These are phyloP conservation scores for Palaemon carinicauda DNA, from an alignment of 1,140 invertebrate species.

Conservation along the genomic window DNA sequence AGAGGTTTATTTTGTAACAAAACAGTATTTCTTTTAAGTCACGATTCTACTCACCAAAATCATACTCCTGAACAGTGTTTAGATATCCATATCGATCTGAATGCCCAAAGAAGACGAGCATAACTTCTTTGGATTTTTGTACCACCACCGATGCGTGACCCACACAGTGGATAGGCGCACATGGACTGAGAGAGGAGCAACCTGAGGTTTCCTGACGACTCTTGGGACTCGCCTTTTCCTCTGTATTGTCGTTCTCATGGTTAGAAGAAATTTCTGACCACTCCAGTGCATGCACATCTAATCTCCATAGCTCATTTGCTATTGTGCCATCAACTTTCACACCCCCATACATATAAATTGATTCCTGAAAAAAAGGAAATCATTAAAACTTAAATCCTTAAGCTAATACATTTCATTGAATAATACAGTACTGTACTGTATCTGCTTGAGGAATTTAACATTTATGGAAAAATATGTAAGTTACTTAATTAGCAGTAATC, in stretches of 20 bases:
- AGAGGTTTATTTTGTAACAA: no score
- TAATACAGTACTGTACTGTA: no score
- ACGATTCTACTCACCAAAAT: slow-evolving; percentile 73
- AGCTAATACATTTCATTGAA: no score
- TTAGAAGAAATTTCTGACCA: slow-evolving; percentile 5
- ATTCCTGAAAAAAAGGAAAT: not conserved
- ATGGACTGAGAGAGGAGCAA: slow-evolving; percentile 20
- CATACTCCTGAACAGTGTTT: slow-evolving; percentile 91
- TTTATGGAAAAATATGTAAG: no score
- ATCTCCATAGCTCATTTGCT: slow-evolving; percentile 20
- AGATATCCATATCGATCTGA: slow-evolving; percentile 92
- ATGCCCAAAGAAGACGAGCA: slow-evolving; percentile 96
- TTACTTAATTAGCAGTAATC: no score
- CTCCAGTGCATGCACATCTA: not conserved
- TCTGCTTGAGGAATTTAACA: no score
- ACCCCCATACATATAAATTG: slow-evolving; percentile 32
- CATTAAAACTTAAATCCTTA: not conserved
- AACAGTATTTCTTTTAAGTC: no score
- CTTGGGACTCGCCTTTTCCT: slow-evolving; percentile 2
- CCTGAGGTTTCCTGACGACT: not conserved
- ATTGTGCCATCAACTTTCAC: slow-evolving; percentile 19
- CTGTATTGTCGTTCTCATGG: not conserved
- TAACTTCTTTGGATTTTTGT: slow-evolving; percentile 70
- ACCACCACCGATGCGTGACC: slow-evolving; percentile 88
- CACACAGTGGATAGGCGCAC: slow-evolving; percentile 77